phyloP scores from a whole-genome alignment of 2,797 vertebrate species.

The Vireo griseus region DNA sequence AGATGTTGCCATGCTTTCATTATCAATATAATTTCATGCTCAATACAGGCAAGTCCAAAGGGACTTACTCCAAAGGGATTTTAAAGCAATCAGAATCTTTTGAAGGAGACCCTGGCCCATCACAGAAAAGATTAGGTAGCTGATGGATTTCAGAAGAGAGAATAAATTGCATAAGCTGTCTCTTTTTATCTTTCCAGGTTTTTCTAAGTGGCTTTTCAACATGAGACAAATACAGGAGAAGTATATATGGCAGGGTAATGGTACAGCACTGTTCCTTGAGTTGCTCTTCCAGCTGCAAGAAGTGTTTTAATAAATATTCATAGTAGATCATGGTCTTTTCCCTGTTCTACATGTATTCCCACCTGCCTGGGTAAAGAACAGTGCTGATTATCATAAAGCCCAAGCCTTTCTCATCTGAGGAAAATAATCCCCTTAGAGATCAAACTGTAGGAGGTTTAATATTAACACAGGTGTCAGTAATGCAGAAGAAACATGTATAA shows the following conservation, averaged over 20 bases:
- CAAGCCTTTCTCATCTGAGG: background rate
- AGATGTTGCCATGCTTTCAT: background rate
- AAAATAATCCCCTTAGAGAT: background rate
- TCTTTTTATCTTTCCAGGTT: background rate
- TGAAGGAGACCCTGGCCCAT: background rate
- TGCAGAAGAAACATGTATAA: background rate
- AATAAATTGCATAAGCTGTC: background rate
- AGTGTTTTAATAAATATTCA: background rate
- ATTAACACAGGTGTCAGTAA: background rate
- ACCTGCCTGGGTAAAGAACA: background rate
- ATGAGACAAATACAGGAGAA: background rate
- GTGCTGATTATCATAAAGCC: background rate
- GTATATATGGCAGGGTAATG: background rate
- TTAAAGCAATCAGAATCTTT: background rate
- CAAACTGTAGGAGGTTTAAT: background rate
- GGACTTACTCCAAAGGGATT: background rate
- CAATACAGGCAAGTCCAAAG: background rate
- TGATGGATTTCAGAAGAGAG: background rate
- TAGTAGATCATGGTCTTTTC: background rate
- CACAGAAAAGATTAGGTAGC: background rate
- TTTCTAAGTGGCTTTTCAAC: background rate
- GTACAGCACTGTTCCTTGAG: background rate
- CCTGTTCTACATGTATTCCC: background rate
- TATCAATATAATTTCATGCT: background rate
- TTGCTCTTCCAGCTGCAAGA: background rate